Conservation (phyloP, 2,888 invertebrate species). For the Spatulosminthurus flaviceps region DNA sequence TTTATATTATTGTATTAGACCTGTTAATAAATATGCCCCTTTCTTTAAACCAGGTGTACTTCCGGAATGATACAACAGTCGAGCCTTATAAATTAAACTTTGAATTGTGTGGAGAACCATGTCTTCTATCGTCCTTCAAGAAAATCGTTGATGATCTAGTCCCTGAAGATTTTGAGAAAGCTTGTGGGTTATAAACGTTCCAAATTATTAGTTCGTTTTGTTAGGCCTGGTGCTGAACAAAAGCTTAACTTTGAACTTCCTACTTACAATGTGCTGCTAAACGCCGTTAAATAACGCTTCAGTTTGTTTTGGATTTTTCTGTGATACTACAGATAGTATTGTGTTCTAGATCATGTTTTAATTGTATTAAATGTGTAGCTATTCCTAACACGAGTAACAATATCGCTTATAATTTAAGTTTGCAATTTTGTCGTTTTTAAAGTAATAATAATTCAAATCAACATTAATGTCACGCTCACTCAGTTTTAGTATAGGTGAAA, state of each 20-base stretch:
- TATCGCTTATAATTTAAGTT: too few species aligned
- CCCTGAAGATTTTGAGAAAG: slow-evolving; percentile 22
- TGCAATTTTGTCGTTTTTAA: too few species aligned
- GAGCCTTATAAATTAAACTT: slow-evolving; percentile 24
- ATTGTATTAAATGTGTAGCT: too few species aligned
- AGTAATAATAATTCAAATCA: too few species aligned
- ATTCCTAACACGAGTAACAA: too few species aligned
- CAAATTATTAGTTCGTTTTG: background rate
- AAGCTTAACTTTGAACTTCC: background rate
- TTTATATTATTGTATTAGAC: background rate
- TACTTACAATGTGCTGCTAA: background rate
- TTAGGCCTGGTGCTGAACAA: background rate
- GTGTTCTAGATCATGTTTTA: too few species aligned
- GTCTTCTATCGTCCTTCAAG: slow-evolving; percentile 4
- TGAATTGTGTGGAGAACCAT: slow-evolving; percentile 14
- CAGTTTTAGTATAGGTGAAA: too few species aligned
- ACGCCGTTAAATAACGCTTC: background rate
- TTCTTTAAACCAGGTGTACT: slow-evolving; percentile 28
- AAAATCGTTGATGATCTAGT: background rate
- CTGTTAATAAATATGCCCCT: slow-evolving; percentile 45
- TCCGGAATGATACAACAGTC: slow-evolving; percentile 3
- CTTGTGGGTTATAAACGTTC: slow-evolving; percentile 11
- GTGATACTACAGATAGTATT: too few species aligned
- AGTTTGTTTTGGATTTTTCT: background rate
- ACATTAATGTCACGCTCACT: too few species aligned